These are phyloP conservation scores for Caenorhabditis latens DNA, from an alignment of 1,140 invertebrate genomes.

Conservation along the genomic window DNA sequence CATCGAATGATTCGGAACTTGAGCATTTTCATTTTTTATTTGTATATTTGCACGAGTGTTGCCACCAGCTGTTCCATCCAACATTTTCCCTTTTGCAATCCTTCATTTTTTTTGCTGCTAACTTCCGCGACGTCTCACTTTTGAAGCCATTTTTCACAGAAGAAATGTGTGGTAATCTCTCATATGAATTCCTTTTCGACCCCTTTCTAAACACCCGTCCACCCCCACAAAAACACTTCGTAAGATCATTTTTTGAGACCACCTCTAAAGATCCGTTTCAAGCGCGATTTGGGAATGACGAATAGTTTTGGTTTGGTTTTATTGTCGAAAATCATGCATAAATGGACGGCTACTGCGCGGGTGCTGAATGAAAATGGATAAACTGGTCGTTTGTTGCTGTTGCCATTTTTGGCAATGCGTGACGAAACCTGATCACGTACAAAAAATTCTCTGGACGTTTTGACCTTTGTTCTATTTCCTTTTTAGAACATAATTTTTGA, in stretches of 20 bases:
- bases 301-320: slow-evolving; percentile 30
- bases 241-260: slow-evolving; percentile 43
- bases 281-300: slow-evolving; percentile 1
- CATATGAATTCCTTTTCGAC: not conserved
- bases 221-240: not conserved
- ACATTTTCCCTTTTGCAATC: slow-evolving; percentile 2
- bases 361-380: slow-evolving; percentile 31
- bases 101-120: not conserved
- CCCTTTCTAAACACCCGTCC: not conserved
- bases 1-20: not conserved
- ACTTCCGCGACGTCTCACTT: not conserved
- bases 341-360: slow-evolving; percentile 12
- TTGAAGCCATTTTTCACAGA: slow-evolving; percentile 21
- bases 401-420: slow-evolving; percentile 9
- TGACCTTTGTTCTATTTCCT: not conserved
- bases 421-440: slow-evolving; percentile 2
- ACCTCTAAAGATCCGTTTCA: slow-evolving; percentile 41
- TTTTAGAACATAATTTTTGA: not conserved
- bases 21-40: not conserved
- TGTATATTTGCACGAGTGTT: slow-evolving; percentile 14
- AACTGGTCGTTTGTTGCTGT: slow-evolving; percentile 21
- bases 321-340: slow-evolving; percentile 53
- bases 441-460: not conserved
- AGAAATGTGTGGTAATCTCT: slow-evolving; percentile 49
- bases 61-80: not conserved